Evolutionary conservation across 2,888 invertebrate genomes (phyloP), one percentile per base, ranked within the genome.

Genomic region (Psylliodes chrysocephalus): DNA sequence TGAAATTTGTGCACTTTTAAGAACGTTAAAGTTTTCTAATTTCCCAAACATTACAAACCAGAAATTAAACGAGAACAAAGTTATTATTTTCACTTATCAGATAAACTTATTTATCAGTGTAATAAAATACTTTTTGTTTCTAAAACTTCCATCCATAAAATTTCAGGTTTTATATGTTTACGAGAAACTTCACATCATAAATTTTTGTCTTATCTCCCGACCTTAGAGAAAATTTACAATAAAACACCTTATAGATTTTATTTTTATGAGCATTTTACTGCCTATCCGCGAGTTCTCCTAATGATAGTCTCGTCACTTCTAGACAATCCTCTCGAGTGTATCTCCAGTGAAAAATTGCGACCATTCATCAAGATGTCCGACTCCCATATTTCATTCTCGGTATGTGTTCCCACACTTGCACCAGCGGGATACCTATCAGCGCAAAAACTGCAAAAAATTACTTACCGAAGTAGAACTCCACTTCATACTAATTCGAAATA

Each of bases 361-460:
- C 59, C 63, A 60, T 63, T 60, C 51, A 63, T 63, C 63, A 63
- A 54, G 42, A 54, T 22, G 54, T 59, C 63, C 46, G 17, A 33
- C 38, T 19, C 59, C 33, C 63, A 63, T 63, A 63, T 54, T 59
- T 63, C 63, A 60, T 63, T 54, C 42, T 10, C 42, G 12, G 49
- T 59, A 35, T 59, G 59, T 63, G 44, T 51, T 53, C 49, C 18
- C 47, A 59, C 44, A 49, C 59, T 40, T 59, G 47, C 19, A 35
- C 8, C 33, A 35, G 46, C 15, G 57, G 35, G 47, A 47, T 47
- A 35, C 56, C 44, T 54, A 53, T 53, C 40, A 25, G 0, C 8
- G 19, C 56, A 42, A 63, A 63, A 38, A 56, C 44, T 17, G 19
- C 22, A 53, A 12, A 40, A 53, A 40, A 35, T 35, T n/a, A n/a